Evolutionary conservation across 2,113 vertebrate genomes (phyloP).

Genomic region (Gallinago jamesoni): DNA sequence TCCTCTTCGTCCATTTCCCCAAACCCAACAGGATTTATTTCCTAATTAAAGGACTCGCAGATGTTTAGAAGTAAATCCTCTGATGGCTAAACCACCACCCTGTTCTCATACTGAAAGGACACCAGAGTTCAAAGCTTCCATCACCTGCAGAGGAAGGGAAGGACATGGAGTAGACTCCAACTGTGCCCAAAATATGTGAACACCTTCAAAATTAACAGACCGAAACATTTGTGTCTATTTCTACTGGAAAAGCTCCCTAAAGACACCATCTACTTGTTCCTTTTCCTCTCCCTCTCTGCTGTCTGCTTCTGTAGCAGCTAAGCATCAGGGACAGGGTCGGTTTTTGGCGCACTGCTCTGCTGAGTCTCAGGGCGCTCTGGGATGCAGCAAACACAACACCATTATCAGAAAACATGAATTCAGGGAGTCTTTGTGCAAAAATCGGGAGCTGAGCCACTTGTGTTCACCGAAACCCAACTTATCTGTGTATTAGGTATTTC

Average conservation of each 20-base stretch:
- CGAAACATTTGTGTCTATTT: neutral
- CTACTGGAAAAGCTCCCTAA: neutral
- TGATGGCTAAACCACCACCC: neutral
- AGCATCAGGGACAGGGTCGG: fast-evolving
- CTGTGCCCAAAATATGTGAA: fast-evolving
- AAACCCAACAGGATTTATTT: neutral
- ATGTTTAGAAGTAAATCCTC: neutral
- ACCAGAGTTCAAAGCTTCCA: neutral
- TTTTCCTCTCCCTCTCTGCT: neutral
- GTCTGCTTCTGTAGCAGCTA: neutral
- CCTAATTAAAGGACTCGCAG: neutral
- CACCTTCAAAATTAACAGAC: neutral
- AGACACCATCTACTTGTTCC: neutral
- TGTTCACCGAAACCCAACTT: neutral
- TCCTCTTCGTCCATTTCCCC: neutral
- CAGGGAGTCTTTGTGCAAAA: neutral
- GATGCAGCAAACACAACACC: neutral
- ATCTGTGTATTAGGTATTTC: neutral
- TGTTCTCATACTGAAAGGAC: neutral
- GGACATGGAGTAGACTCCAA: fast-evolving
- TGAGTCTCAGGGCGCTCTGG: neutral
- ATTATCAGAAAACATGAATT: neutral
- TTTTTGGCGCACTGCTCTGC: neutral
- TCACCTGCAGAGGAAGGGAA: neutral
- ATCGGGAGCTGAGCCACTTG: neutral